phyloP scores from a whole-genome alignment of 1,140 invertebrate species.

The Eupristina koningsbergeri region DNA sequence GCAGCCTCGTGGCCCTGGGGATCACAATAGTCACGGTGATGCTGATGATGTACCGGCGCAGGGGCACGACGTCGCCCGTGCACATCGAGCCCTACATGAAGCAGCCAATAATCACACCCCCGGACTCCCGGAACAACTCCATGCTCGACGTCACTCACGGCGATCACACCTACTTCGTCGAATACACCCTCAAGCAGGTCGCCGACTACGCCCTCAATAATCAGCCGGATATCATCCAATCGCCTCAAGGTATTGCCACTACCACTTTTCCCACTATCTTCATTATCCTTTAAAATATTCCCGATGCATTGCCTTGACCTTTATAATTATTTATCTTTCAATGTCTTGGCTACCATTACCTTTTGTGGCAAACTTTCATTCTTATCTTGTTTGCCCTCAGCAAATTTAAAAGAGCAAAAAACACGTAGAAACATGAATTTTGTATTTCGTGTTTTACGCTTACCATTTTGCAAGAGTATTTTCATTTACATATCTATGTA shows the following conservation, averaged over 20 bases:
- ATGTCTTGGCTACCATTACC: not conserved
- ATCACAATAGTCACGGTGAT: conserved; percentile 78
- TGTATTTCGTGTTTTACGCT: too few relatives aligned
- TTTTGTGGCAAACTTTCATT: not conserved
- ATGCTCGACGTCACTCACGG: conserved; percentile 74
- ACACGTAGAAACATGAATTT: too few relatives aligned
- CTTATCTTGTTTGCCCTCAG: not conserved
- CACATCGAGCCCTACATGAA: conserved; percentile 74
- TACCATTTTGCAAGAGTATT: too few relatives aligned
- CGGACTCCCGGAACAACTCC: conserved; percentile 72
- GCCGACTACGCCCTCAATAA: conserved; percentile 71
- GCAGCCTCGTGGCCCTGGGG: conserved; percentile 77
- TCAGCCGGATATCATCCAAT: conserved; percentile 75
- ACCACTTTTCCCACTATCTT: not conserved
- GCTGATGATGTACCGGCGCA: conserved; percentile 72
- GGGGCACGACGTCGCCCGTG: conserved; percentile 71
- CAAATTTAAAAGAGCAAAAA: too few relatives aligned
- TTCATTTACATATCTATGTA: too few relatives aligned
- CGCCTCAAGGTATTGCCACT: conserved; percentile 70
- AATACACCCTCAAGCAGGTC: conserved; percentile 73
- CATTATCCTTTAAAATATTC: not conserved
- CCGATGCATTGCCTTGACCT: not conserved
- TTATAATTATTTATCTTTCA: not conserved
- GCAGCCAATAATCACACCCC: conserved; percentile 75
- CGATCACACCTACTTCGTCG: conserved; percentile 74